Evolutionary conservation across 2,113 vertebrate genomes (phyloP), one percentile per base, ranked within the genome.

Genomic region (Chiloscyllium plagiosum): DNA sequence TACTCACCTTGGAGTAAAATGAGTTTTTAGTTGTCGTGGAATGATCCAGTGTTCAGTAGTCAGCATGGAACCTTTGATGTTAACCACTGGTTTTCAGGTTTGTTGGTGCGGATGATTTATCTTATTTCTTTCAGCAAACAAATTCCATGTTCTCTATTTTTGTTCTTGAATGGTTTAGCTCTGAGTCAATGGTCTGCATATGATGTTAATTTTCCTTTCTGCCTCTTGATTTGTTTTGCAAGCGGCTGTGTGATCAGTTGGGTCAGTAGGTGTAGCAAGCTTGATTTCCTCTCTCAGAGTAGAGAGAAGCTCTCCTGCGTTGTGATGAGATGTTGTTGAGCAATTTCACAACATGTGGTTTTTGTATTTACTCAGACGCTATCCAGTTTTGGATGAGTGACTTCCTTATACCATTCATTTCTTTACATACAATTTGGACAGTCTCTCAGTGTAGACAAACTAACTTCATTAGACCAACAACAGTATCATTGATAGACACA

Each of bases 141-240:
- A 90, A 22, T 19, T 20, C 80, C 80, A 19, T 80, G n/a, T 80
- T 80, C 78, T 37, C 78, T 37, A 47, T 12, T 80, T 83, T 83
- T 83, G 37, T 42, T 47, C 80, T 83, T 83, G 80, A 65, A 93
- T 33, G 89, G 19, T 37, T 66, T n/a, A 93, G 17, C 89, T 93
- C 89, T 66, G 89, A 68, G 42, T 93, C 61, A 68, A 66, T n/a
- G 89, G 89, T 68, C 89, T 66, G 89, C 33, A 19, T 93, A 66
- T 37, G 89, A 66, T 93, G 65, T 66, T 93, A 68, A 66, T 93
- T 66, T 93, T 37, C n/a, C 89, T 93, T 93, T 93, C 61, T 66
- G 61, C 61, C 61, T 22, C 89, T 93, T 65, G 13, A 92, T 92
- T 56, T 92, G 13, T 17, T 92, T 92, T 93, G 61, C 29, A 22